Evolutionary conservation across 2,888 invertebrate genomes (phyloP).

Genomic region (Rosalia funebris): DNA sequence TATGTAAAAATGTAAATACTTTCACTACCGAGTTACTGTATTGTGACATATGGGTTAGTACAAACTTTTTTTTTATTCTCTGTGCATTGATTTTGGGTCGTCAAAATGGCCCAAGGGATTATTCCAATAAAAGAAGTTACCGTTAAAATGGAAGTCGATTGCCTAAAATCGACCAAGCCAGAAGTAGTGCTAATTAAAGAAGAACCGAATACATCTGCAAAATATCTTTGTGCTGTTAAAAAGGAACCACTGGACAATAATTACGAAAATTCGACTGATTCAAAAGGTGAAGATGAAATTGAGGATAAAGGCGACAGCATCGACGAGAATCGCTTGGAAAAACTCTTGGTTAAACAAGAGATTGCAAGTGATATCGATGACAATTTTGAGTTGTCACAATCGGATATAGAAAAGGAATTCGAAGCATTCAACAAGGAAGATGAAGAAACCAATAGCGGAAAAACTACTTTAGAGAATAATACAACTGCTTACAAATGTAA

Average conservation of each 20-base stretch:
- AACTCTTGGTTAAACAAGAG: conserved; percentile 24
- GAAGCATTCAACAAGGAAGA: conserved; percentile 31
- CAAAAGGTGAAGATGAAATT: not conserved
- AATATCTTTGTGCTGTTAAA: not conserved
- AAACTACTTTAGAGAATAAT: conserved; percentile 28
- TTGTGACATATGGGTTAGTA: not conserved
- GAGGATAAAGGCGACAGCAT: not conserved
- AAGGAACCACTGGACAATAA: not conserved
- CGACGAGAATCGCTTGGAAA: conserved; percentile 8
- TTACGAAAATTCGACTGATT: not conserved
- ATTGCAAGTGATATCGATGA: conserved; percentile 28
- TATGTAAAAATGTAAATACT: no score
- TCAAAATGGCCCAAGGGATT: conserved; percentile 15
- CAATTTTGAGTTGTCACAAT: conserved; percentile 30
- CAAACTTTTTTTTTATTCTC: not conserved
- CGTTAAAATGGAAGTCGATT: conserved; percentile 6
- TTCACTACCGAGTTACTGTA: no score
- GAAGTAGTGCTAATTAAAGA: not conserved
- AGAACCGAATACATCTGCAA: not conserved
- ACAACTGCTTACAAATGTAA: conserved; percentile 42
- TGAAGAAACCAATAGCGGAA: conserved; percentile 27
- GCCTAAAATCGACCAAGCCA: not conserved
- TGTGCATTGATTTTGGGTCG: conserved; percentile 13
- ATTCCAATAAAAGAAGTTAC: not conserved
- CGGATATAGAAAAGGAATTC: conserved; percentile 38